A percentile compares a stretch with the other conserved stretches of the same genome.
phyloP scores from a whole-genome alignment of 1,140 invertebrate genomes.

The Neodiprion pinetum region DNA sequence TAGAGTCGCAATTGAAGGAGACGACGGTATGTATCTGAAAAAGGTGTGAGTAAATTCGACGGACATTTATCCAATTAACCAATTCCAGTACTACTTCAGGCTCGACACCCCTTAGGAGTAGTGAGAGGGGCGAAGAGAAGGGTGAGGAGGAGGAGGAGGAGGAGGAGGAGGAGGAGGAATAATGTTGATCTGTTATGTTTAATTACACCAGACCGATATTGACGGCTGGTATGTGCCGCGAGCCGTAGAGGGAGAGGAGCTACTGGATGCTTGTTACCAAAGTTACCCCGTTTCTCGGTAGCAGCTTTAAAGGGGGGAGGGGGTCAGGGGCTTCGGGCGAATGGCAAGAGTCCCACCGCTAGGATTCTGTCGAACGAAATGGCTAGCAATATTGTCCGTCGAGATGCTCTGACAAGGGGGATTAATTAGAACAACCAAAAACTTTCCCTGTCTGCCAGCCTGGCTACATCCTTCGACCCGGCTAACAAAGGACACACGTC shows the following conservation, averaged over 20 bases:
- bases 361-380: conserved; percentile 58
- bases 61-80: conserved; percentile 65
- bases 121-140: no score
- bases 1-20: no score
- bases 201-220: conserved; percentile 57
- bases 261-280: conserved; percentile 51
- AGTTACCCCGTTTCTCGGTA: conserved; percentile 55
- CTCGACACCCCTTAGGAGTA: neutral
- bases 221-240: conserved; percentile 52
- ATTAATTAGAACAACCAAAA: conserved; percentile 55
- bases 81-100: conserved; percentile 38
- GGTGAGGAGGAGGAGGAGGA: neutral
- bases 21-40: neutral
- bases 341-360: conserved; percentile 40
- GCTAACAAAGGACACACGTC: neutral
- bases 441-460: neutral
- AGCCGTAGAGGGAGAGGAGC: conserved; percentile 32
- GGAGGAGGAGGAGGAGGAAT: neutral
- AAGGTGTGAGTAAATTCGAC: conserved; percentile 42
- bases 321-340: conserved; percentile 37
- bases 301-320: conserved; percentile 10
- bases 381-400: conserved; percentile 57
- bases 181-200: conserved; percentile 63
- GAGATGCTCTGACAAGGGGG: conserved; percentile 52
- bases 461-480: neutral